A percentile compares a stretch with the other conserved stretches of the same genome.
phyloP scores from a whole-genome alignment of 1,140 invertebrate species.

The Lycorma delicatula region DNA sequence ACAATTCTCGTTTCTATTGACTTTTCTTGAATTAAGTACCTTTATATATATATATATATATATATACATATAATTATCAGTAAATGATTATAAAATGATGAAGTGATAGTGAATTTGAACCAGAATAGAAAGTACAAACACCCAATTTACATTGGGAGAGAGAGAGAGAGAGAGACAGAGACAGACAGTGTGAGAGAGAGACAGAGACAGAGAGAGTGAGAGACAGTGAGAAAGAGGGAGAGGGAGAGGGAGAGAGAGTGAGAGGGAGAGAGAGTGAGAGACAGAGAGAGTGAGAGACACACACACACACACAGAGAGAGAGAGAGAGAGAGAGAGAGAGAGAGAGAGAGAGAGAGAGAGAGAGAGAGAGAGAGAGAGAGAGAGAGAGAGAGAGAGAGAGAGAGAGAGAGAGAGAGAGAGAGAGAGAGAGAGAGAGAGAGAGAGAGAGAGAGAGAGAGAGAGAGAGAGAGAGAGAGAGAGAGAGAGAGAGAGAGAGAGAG shows the following conservation, averaged over 20 bases:
- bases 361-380: constrained; percentile 8
- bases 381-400: constrained; percentile 13
- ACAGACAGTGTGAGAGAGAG: too few relatives aligned
- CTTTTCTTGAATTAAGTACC: too few relatives aligned
- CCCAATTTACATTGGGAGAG: too few relatives aligned
- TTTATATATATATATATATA: too few relatives aligned
- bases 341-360: constrained; percentile 11
- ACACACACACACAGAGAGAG: constrained; percentile 2
- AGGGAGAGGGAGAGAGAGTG: constrained; percentile 6
- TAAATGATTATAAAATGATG: too few relatives aligned
- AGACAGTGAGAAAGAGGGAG: neutral
- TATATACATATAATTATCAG: too few relatives aligned
- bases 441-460: constrained; percentile 4
- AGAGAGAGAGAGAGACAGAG: too few relatives aligned
- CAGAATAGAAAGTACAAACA: too few relatives aligned
- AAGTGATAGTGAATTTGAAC: too few relatives aligned
- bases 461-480: neutral
- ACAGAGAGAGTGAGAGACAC: constrained; percentile 6
- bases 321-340: constrained; percentile 10
- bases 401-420: constrained; percentile 14
- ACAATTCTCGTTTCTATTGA: too few relatives aligned
- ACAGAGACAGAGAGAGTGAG: neutral
- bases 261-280: neutral
- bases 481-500: neutral
- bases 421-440: constrained; percentile 13